Evolutionary conservation across 2,113 vertebrate genomes (phyloP), one percentile per base, ranked within the genome.

Genomic region (Oplegnathus fasciatus): DNA sequence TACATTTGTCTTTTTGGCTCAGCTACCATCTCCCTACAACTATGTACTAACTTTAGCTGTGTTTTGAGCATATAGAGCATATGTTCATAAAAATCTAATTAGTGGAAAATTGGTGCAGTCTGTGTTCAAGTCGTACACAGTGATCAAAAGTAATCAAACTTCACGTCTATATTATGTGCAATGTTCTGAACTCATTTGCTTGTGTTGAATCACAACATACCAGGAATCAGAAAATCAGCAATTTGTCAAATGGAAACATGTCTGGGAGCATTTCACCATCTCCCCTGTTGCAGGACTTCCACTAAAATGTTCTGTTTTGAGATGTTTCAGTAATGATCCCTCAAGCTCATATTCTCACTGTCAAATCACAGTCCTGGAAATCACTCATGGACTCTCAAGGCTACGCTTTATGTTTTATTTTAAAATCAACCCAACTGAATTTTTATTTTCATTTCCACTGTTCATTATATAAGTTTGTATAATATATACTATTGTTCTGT

Each of bases 241-340:
- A 5, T 42, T 28, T 24, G n/a, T 26, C 40, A n/a, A 62, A 83
- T 46, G 10, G 46, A 71, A 64, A 71, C 20, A 70, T 44, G 48
- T 40, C 28, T 57, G 17, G 17, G 58, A 52, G 5, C 24, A 24
- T 55, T 55, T 54, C 34, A 40, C 7, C 22, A 26, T 26, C 26
- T 57, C 34, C 66, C 22, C n/a, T 42, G 14, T 22, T 40, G 26
- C 32, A 40, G 18, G 46, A 52, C 20, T n/a, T 37, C 11, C 8
- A 18, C 7, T n/a, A 40, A 72, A 18, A 42, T 32, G 40, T 40
- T 40, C 6, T 61, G 28, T 34, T 40, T 34, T 62, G 24, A 58
- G 28, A 58, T 13, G 9, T 67, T 50, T 79, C 52, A 78, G n/a
- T 78, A 26, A 64, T 28, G 13, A 74, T 62, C 18, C 46, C 26